Conservation (phyloP, 2,797 vertebrate species). For the Channa striata region DNA sequence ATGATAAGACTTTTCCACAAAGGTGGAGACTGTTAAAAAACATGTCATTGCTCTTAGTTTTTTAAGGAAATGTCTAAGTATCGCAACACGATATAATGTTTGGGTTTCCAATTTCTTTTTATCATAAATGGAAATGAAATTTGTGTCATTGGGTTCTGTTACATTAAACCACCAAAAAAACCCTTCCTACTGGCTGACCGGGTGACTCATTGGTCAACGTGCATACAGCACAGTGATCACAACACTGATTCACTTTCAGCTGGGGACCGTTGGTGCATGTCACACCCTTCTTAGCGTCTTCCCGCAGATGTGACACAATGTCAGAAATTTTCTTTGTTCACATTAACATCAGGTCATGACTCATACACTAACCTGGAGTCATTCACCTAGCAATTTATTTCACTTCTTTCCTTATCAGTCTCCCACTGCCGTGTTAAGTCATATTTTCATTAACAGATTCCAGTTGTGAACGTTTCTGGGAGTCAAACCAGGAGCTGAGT, state of each 20-base stretch:
- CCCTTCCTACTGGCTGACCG: not conserved
- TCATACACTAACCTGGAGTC: not conserved
- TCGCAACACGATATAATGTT: not conserved
- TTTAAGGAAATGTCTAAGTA: not conserved
- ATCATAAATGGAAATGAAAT: not conserved
- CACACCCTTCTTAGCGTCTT: not conserved
- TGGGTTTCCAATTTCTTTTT: not conserved
- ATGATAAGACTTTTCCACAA: not conserved
- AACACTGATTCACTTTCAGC: too few relatives aligned
- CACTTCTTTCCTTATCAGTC: not conserved
- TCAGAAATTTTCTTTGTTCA: not conserved
- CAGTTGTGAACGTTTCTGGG: constrained; percentile 89
- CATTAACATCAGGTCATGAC: not conserved
- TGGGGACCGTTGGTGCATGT: too few relatives aligned
- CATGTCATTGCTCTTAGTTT: not conserved
- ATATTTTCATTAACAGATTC: constrained; percentile 69
- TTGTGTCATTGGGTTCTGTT: not conserved
- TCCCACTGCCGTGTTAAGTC: not conserved
- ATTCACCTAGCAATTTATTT: not conserved
- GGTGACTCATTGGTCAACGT: not conserved
- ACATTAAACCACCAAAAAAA: not conserved
- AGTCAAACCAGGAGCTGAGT: constrained; percentile 82
- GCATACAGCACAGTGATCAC: not conserved
- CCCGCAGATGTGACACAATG: not conserved
- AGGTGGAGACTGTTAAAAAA: not conserved